phyloP scores from a whole-genome alignment of 64 coral and sea anemone genomes.

The Acropora yongei region DNA sequence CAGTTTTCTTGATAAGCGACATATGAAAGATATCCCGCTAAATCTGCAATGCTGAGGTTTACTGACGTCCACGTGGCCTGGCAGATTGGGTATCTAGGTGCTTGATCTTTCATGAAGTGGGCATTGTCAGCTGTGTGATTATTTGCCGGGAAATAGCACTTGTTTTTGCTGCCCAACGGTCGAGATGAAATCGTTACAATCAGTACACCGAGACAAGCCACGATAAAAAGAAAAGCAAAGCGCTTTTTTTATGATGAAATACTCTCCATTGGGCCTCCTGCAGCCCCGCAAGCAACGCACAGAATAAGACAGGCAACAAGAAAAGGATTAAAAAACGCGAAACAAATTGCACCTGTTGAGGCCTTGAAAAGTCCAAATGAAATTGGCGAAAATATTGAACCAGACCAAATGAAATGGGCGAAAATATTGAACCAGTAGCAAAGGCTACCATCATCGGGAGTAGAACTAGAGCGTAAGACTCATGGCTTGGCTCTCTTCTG shows the following conservation, averaged over 20 bases:
- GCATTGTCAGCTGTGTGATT: neutral
- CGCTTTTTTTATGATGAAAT: slow-evolving; percentile 62
- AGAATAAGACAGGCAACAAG: slow-evolving; percentile 44
- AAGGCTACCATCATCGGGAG: neutral
- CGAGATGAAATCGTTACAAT: neutral
- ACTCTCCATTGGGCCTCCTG: slow-evolving; percentile 46
- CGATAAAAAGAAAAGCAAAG: slow-evolving; percentile 52
- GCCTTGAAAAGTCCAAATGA: neutral
- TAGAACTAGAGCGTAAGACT: neutral
- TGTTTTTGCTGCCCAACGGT: neutral
- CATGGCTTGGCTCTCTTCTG: slow-evolving; percentile 40
- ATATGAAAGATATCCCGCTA: slow-evolving; percentile 56
- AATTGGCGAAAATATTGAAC: slow-evolving; percentile 39
- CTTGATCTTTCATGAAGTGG: neutral
- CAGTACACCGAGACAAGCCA: slow-evolving; percentile 15
- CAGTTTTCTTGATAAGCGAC: slow-evolving; percentile 47
- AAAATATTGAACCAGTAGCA: slow-evolving; percentile 58
- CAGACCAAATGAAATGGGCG: neutral
- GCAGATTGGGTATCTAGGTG: slow-evolving; percentile 67
- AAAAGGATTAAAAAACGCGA: slow-evolving; percentile 67
- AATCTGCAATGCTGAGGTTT: slow-evolving; percentile 53
- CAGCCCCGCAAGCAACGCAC: slow-evolving; percentile 48
- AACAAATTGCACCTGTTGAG: slow-evolving; percentile 48
- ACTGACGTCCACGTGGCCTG: slow-evolving; percentile 55
- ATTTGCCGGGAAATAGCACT: neutral